These are phyloP conservation scores for Heteromyza rotundicornis DNA, from an alignment of 2,888 invertebrate species.

Conservation along the genomic window DNA sequence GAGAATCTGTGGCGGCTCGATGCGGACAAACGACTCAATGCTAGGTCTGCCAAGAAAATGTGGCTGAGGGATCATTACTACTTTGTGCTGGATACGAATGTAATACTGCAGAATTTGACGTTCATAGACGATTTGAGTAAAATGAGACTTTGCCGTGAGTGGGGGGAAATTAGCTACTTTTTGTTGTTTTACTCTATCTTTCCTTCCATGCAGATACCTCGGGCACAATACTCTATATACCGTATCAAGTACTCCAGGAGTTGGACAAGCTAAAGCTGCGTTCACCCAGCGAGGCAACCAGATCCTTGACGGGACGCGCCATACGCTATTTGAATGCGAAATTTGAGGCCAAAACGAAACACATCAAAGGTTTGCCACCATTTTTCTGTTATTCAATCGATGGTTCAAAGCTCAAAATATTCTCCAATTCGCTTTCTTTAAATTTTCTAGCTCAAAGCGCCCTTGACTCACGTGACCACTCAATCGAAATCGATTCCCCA, in stretches of 20 bases:
- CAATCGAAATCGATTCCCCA: constrained; percentile 58
- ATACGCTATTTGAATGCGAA: constrained; percentile 51
- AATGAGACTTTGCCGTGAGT: constrained; percentile 43
- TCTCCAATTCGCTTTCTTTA: too few relatives aligned
- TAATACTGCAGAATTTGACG: constrained; percentile 61
- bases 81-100: constrained; percentile 65
- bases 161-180: not conserved
- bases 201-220: constrained; percentile 37
- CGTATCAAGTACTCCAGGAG: constrained; percentile 66
- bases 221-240: constrained; percentile 61
- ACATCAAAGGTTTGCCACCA: constrained; percentile 46
- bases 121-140: constrained; percentile 58
- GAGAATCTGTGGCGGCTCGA: constrained; percentile 44
- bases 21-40: constrained; percentile 30
- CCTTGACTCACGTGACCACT: constrained; percentile 59
- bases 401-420: not conserved
- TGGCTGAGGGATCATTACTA: constrained; percentile 48
- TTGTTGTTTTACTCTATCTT: not conserved
- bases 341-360: constrained; percentile 38
- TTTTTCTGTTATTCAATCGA: too few relatives aligned
- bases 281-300: constrained; percentile 34
- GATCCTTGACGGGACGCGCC: constrained; percentile 41
- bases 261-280: constrained; percentile 63
- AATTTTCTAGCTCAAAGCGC: constrained; percentile 65
- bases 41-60: constrained; percentile 3